phyloP scores from a whole-genome alignment of 2,113 vertebrate species.

The Melanocharis versteri region DNA sequence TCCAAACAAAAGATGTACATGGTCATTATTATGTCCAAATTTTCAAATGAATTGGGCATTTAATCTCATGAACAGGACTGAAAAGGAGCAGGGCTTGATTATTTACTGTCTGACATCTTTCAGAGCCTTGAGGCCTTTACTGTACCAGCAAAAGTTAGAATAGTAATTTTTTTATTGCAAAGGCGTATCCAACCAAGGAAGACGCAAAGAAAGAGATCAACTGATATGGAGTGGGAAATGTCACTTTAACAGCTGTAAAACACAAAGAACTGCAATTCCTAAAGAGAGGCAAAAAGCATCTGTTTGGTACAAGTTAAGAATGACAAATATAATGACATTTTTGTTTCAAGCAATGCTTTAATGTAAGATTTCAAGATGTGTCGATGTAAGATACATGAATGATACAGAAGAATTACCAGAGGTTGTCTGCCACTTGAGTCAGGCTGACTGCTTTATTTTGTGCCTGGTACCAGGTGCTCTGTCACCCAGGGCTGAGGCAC shows the following conservation, averaged over 20 bases:
- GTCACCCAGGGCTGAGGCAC: not conserved
- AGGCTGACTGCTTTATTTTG: not conserved
- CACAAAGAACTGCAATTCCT: not conserved
- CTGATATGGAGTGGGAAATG: not conserved
- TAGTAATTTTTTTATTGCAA: not conserved
- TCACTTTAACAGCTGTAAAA: not conserved
- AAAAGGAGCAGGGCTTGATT: not conserved
- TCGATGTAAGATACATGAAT: rapidly evolving
- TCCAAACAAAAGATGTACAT: constrained; percentile 27
- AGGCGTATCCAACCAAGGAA: not conserved
- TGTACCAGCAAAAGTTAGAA: not conserved
- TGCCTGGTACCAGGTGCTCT: not conserved
- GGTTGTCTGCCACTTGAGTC: not conserved
- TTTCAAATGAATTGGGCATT: not conserved
- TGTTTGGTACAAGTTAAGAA: not conserved
- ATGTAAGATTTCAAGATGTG: not conserved
- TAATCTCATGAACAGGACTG: not conserved
- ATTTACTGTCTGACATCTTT: not conserved
- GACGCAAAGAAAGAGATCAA: not conserved
- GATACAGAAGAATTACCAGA: not conserved
- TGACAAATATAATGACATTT: not conserved
- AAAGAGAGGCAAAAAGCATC: not conserved
- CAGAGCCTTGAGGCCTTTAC: not conserved
- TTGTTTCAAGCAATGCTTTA: not conserved
- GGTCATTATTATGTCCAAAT: not conserved